These are phyloP conservation scores for Podarcis raffonei DNA, from an alignment of 2,113 vertebrate species.

Conservation along the genomic window DNA sequence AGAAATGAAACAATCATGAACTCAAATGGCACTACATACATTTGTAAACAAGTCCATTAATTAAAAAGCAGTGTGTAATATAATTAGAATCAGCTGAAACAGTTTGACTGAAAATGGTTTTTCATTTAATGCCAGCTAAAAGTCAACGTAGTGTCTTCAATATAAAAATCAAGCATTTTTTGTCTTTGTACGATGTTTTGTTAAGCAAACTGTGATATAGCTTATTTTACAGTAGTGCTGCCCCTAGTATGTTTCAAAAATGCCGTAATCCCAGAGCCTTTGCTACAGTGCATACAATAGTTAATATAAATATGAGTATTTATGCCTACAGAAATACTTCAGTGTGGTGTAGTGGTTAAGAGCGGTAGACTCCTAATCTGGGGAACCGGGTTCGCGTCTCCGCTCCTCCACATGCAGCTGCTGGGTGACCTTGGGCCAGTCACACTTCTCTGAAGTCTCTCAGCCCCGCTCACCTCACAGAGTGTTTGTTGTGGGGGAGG, in stretches of 20 bases:
- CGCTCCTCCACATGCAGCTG: too few species aligned
- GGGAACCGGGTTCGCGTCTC: too few species aligned
- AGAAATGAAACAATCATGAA: conserved; percentile 48
- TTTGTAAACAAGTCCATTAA: conserved; percentile 57
- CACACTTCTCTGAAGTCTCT: too few species aligned
- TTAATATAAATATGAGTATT: not conserved
- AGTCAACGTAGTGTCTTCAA: not conserved
- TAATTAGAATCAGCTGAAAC: conserved; percentile 51
- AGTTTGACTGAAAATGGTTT: conserved; percentile 4
- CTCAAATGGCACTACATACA: conserved; percentile 37
- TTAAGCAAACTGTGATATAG: not conserved
- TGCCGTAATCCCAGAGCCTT: not conserved
- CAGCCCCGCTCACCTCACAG: too few species aligned
- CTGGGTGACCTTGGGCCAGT: too few species aligned
- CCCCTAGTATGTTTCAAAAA: not conserved
- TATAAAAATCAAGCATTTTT: not conserved
- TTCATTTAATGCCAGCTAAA: not conserved
- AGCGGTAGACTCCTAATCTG: too few species aligned
- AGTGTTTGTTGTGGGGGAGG: too few species aligned
- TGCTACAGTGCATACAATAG: not conserved
- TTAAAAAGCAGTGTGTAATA: conserved; percentile 53
- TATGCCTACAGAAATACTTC: too few species aligned
- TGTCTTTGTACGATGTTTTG: not conserved
- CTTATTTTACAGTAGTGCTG: not conserved
- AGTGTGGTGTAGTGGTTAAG: too few species aligned